Base-by-base conservation (phyloP, 30 jellyfish, hydroid and myxozoan species). In the Sanderia malayensis region DNA sequence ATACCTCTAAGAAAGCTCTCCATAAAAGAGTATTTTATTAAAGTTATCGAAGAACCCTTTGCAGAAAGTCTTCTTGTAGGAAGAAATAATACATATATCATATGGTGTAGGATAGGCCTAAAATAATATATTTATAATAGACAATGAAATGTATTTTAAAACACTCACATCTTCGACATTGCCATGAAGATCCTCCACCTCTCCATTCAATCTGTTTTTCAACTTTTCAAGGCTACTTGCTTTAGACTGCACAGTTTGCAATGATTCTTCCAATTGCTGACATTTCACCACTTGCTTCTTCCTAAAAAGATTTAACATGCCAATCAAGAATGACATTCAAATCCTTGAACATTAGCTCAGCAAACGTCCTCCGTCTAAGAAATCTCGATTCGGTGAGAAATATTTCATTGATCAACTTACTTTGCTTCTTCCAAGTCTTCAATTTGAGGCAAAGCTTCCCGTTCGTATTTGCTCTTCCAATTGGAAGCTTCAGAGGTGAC, bases 381-480 rank as follows among this genome's bases (percentile, higher is more conserved):
- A n/a, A n/a, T n/a, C n/a, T n/a, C n/a, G n/a, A n/a, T n/a, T n/a
- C n/a, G n/a, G n/a, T n/a, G 8, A 6, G 55, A 15, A 41, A 41
- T 41, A 6, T 41, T 41, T 41, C 15, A 8, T 8, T 18, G 21
- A 70, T 3, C 13, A 19, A 67, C 79, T 71, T 45, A 82, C 94
- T 82, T 82, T 19, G 94, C 81, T 0, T 82, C 94, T 58, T 82
- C 94, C 19, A 82, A 71, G 31, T 82, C 94, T 13, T 82, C 94
- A 63, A 82, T 82, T 44, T 72, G 94, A 15, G 85, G 85, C 61
- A 78, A 61, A 0, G 86, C 86, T 1, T 82, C 94, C 31, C 70
- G 46, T 29, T 82, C 94, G 27, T 70, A 82, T 63, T 61, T 82
- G 82, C 94, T 64, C 71, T 71, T 82, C 94, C 94, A 82, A 53